A percentile compares a stretch with the other conserved stretches of the same genome.
These are phyloP conservation scores for Reticulitermes speratus DNA, from an alignment of 1,140 invertebrate species.

Conservation along the genomic window DNA sequence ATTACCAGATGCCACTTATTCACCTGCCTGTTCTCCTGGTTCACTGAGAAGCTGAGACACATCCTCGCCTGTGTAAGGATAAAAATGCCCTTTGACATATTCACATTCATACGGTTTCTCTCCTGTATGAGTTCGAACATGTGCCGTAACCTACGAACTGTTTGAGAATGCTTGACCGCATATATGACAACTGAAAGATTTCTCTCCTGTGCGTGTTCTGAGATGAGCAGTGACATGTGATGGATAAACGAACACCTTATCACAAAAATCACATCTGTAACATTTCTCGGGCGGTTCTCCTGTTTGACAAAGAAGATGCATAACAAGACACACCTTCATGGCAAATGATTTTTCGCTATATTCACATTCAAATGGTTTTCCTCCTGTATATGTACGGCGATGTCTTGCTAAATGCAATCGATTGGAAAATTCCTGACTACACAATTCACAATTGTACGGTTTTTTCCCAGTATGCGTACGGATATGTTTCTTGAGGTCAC, in stretches of 20 bases:
- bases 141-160: neutral
- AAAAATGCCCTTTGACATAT: neutral
- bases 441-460: slow-evolving; percentile 50
- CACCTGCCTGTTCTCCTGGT: slow-evolving; percentile 58
- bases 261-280: slow-evolving; percentile 48
- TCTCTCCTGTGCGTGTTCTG: slow-evolving; percentile 22
- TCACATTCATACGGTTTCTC: slow-evolving; percentile 1
- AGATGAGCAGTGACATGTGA: neutral
- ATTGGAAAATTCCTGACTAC: slow-evolving; percentile 43
- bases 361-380: slow-evolving; percentile 48
- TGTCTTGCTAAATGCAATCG: slow-evolving; percentile 46
- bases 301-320: slow-evolving; percentile 49
- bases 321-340: slow-evolving; percentile 45
- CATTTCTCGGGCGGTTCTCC: slow-evolving; percentile 48
- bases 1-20: too few relatives aligned
- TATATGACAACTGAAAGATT: slow-evolving; percentile 10
- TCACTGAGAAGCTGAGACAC: too few relatives aligned
- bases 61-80: too few relatives aligned
- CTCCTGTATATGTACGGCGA: slow-evolving; percentile 50
- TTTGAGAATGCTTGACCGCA: slow-evolving; percentile 6
- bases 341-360: slow-evolving; percentile 50
- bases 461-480: slow-evolving; percentile 51
- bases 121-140: slow-evolving; percentile 24
- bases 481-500: slow-evolving; percentile 41
- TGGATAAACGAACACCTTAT: slow-evolving; percentile 35